Base-by-base conservation (phyloP, 2,113 vertebrate genomes). In the Hippocampus guttulatus region DNA sequence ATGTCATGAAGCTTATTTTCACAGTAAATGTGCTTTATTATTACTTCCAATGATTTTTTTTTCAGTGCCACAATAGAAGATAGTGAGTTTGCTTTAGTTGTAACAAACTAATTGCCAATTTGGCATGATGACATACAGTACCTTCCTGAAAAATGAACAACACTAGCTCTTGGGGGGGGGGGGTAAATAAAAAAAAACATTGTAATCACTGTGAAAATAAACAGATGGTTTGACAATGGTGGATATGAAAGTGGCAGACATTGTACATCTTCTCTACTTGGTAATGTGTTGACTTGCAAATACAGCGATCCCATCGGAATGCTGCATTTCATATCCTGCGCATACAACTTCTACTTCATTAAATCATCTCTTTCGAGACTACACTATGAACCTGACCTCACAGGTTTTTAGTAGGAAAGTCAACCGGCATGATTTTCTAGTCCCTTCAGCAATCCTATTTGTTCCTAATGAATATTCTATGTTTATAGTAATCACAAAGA, bases 21-120 rank as follows among this genome's bases (percentile, higher is more conserved):
- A 67, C 45, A 67, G 15, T 27, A 10, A 67, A 64, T 9, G 11
- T 16, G 15, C 43, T 74, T 55, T 40, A 65, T 72, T 40, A 57
- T 15, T 51, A 51, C 38, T 64, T 14, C 11, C 20, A 23, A 45
- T 45, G 8, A 15, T 12, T 43, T 25, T 23, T 12, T 43, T 25
- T 64, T 66, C 15, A 49, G 15, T 64, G n/a, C 25, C 21, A 33
- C 51, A 16, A 16, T 51, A n/a, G 52, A n/a, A 23, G n/a, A 55
- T 8, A 55, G n/a, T 11, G 21, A 55, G 52, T 55, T 10, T 55
- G 21, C 9, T 52, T 52, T 52, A 3, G 52, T 23, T 23, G 9
- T 23, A 55, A 55, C 52, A 55, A 55, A 55, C 3, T 0, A 51
- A 25, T n/a, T 63, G 14, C 45, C n/a, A 74, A 52, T 49, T 7